These are phyloP conservation scores for Tinea pellionella DNA, from an alignment of 2,888 invertebrate species.

Conservation along the genomic window DNA sequence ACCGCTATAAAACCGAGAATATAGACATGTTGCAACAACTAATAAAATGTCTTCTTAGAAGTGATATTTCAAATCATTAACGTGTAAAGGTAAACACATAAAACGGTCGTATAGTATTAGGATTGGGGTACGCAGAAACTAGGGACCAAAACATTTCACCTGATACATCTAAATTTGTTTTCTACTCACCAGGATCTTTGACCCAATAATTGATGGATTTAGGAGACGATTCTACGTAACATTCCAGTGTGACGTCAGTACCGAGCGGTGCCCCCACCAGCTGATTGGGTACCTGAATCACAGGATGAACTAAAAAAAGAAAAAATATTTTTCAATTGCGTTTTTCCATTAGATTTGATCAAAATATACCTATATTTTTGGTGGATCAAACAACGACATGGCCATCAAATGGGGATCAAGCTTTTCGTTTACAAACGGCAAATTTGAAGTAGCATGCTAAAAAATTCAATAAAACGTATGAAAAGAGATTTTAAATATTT, in stretches of 20 bases:
- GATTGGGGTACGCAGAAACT: too few species aligned
- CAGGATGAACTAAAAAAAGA: slow-evolving; percentile 80
- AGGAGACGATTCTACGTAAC: slow-evolving; percentile 89
- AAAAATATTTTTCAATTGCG: background rate
- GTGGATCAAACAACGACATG: background rate
- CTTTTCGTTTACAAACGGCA: background rate
- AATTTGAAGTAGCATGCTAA: background rate
- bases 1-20: background rate
- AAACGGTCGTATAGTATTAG: too few species aligned
- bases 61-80: background rate
- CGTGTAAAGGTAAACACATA: background rate
- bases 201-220: slow-evolving; percentile 92
- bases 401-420: background rate
- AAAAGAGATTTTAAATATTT: background rate
- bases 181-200: slow-evolving; percentile 75
- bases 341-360: background rate
- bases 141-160: too few species aligned
- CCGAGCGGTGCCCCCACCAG: slow-evolving; percentile 87
- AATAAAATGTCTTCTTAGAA: background rate
- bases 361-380: background rate
- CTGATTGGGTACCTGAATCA: slow-evolving; percentile 91
- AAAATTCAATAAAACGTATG: background rate
- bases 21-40: background rate
- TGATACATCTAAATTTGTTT: background rate
- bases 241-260: slow-evolving; percentile 87